Conservation (phyloP, 2,888 invertebrate species). For the Hirtodrosophila histrioides region DNA sequence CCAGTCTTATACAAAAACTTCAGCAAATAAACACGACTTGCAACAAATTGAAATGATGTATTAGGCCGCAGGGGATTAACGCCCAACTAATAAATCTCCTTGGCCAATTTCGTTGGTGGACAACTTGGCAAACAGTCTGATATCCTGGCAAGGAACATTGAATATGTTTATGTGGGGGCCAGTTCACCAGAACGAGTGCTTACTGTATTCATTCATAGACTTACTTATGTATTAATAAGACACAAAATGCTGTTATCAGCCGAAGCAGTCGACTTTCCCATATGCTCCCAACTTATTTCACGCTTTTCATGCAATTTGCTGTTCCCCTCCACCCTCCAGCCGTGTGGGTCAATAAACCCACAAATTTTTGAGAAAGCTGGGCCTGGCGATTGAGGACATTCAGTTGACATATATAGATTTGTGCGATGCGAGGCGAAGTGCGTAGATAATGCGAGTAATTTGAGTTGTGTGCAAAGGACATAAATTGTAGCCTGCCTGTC, state of each 20-base stretch:
- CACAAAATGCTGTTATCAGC: constrained; percentile 54
- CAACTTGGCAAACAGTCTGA: constrained; percentile 32
- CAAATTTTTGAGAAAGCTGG: constrained; percentile 15
- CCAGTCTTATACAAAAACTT: constrained; percentile 45
- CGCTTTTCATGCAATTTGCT: constrained; percentile 72
- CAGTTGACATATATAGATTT: constrained; percentile 71
- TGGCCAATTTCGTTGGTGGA: constrained; percentile 37
- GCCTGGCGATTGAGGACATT: constrained; percentile 20
- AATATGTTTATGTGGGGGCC: background rate
- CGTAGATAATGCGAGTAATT: constrained; percentile 75
- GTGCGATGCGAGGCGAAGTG: constrained; percentile 58
- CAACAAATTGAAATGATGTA: constrained; percentile 81
- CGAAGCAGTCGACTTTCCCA: constrained; percentile 44
- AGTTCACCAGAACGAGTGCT: constrained; percentile 4
- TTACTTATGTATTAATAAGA: constrained; percentile 61
- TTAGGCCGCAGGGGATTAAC: constrained; percentile 80
- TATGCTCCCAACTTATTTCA: constrained; percentile 72
- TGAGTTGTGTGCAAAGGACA: constrained; percentile 54
- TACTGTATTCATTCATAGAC: constrained; percentile 53
- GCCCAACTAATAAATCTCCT: constrained; percentile 81
- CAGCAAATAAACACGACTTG: constrained; percentile 77
- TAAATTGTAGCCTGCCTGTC: constrained; percentile 54
- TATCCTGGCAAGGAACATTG: constrained; percentile 9
- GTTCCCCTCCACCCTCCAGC: background rate
- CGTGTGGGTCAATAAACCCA: constrained; percentile 65